Percentiles rank a stretch among this genome's conserved stretches.
phyloP scores from a whole-genome alignment of 2,888 invertebrate genomes.

The Agrotis exclamationis region DNA sequence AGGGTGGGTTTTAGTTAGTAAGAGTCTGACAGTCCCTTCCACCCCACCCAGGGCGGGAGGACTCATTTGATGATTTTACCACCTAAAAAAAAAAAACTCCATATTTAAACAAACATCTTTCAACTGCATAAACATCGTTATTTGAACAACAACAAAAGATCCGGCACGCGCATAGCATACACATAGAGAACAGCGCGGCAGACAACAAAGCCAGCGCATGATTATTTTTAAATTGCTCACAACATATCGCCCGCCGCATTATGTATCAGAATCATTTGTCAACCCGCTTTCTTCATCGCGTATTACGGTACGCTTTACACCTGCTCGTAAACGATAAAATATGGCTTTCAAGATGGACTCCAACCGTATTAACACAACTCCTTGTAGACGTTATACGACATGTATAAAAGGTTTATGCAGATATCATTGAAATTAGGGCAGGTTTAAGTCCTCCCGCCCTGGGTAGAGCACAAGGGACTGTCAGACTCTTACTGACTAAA shows the following conservation, averaged over 20 bases:
- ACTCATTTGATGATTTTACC: too few relatives aligned
- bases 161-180: constrained; percentile 12
- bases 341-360: constrained; percentile 44
- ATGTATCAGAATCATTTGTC: constrained; percentile 61
- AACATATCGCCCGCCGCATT: constrained; percentile 57
- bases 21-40: too few relatives aligned
- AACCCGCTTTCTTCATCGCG: constrained; percentile 53
- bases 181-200: constrained; percentile 41
- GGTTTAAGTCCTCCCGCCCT: neutral
- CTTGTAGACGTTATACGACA: constrained; percentile 27
- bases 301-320: constrained; percentile 56
- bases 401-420: constrained; percentile 12
- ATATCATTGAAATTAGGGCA: constrained; percentile 24
- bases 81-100: too few relatives aligned
- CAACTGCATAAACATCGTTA: constrained; percentile 19
- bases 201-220: constrained; percentile 52
- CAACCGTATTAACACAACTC: constrained; percentile 33
- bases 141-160: constrained; percentile 50
- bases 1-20: too few relatives aligned
- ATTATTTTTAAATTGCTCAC: constrained; percentile 61
- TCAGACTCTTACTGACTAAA: too few relatives aligned
- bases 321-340: constrained; percentile 63
- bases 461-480: too few relatives aligned
- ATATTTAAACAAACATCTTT: constrained; percentile 13
- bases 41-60: too few relatives aligned